Evolutionary conservation across 2,888 invertebrate species (phyloP).

Genomic region (Amiota communis): DNA sequence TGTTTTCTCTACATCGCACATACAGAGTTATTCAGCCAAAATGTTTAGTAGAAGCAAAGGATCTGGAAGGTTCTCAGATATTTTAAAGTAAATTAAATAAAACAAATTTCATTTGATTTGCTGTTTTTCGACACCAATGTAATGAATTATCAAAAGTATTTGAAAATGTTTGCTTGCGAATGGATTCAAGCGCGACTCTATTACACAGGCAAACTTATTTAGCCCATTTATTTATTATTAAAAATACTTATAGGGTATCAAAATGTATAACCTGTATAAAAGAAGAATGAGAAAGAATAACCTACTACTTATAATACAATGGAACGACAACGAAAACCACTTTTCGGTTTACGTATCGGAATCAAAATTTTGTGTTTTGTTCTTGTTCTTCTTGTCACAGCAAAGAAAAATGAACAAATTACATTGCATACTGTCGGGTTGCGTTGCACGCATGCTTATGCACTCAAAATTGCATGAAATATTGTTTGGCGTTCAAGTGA

Average conservation of each 20-base stretch:
- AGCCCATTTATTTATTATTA: no score
- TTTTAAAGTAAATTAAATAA: no score
- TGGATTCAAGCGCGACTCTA: no score
- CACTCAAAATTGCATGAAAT: slow-evolving; percentile 32
- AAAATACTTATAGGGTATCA: background rate
- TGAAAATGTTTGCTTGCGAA: no score
- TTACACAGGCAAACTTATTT: background rate
- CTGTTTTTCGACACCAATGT: no score
- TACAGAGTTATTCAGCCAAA: no score
- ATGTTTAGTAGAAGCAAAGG: no score
- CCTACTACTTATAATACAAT: background rate
- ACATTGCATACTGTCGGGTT: slow-evolving; percentile 21
- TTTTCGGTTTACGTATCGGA: background rate
- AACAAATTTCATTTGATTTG: no score
- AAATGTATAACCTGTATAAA: background rate
- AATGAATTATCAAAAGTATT: no score
- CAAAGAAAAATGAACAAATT: slow-evolving; percentile 14
- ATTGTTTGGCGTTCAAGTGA: slow-evolving; percentile 7
- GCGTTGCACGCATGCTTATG: slow-evolving; percentile 20
- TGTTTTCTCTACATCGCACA: no score
- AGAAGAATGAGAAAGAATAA: background rate
- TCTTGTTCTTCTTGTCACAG: background rate
- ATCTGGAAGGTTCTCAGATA: no score
- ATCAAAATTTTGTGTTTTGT: background rate
- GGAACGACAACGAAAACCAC: slow-evolving; percentile 23